Percentiles rank a stretch among this genome's conserved stretches.
Evolutionary conservation across 2,113 vertebrate genomes (phyloP).

Genomic region (Albula glossodonta): DNA sequence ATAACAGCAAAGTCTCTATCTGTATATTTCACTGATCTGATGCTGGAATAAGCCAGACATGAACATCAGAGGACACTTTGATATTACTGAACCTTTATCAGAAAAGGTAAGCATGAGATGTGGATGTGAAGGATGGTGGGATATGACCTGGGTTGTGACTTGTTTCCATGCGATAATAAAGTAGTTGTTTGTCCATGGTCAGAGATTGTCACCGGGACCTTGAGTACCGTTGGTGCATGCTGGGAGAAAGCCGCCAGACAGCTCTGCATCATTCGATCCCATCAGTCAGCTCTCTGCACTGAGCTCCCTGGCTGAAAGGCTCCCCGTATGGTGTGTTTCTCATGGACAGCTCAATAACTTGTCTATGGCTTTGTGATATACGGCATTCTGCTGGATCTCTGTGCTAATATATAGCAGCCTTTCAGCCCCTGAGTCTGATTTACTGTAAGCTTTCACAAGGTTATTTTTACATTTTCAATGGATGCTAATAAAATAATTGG

Average conservation of each 20-base stretch:
- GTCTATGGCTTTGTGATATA: slow-evolving; percentile 76
- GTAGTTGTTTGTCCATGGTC: slow-evolving; percentile 76
- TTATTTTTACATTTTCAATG: slow-evolving; percentile 14
- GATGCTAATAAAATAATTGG: slow-evolving; percentile 11
- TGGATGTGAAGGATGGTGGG: slow-evolving; percentile 55
- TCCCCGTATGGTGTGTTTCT: slow-evolving; percentile 75
- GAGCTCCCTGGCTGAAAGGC: slow-evolving; percentile 71
- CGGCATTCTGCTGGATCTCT: slow-evolving; percentile 56
- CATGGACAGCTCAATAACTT: slow-evolving; percentile 81
- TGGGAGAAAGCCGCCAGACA: slow-evolving; percentile 70
- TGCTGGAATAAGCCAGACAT: neutral
- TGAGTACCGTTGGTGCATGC: slow-evolving; percentile 73
- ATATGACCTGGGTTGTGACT: slow-evolving; percentile 61
- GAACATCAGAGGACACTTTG: neutral
- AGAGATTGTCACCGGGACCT: slow-evolving; percentile 73
- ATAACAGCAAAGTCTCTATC: neutral
- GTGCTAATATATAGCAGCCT: slow-evolving; percentile 66
- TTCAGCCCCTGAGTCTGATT: slow-evolving; percentile 41
- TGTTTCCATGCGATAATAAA: slow-evolving; percentile 69
- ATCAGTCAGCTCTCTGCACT: slow-evolving; percentile 73
- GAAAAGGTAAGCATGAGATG: neutral
- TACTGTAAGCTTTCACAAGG: slow-evolving; percentile 8
- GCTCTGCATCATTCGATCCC: slow-evolving; percentile 73
- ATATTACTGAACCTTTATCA: neutral
- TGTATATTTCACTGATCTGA: neutral